These are phyloP conservation scores for Gallinago jamesoni DNA, from an alignment of 2,113 vertebrate species.

Conservation along the genomic window DNA sequence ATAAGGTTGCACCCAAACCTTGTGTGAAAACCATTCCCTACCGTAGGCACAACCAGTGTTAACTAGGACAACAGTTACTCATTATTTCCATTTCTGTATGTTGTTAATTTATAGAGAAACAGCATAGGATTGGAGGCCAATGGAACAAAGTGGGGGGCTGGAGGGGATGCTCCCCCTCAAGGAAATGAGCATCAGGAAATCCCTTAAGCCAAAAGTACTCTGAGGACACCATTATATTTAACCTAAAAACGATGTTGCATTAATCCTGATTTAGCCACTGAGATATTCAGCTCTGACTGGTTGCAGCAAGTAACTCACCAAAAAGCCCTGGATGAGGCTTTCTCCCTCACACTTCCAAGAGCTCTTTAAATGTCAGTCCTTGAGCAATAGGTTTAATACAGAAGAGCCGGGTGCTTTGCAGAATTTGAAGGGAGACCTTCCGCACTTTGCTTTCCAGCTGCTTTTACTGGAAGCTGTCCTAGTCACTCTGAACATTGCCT, in stretches of 20 bases:
- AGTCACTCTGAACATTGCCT: constrained; percentile 62
- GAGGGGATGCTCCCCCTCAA: background rate
- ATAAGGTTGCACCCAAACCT: background rate
- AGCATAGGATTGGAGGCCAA: background rate
- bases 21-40: background rate
- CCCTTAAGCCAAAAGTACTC: background rate
- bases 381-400: background rate
- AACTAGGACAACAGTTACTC: background rate
- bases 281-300: constrained; percentile 16
- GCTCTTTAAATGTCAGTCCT: background rate
- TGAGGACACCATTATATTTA: constrained; percentile 1
- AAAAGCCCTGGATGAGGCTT: background rate
- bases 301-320: constrained; percentile 11
- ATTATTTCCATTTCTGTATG: background rate
- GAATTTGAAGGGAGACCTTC: background rate
- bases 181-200: background rate
- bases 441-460: constrained; percentile 55
- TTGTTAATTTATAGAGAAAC: background rate
- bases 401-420: background rate
- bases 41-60: background rate
- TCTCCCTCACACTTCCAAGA: background rate
- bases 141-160: background rate
- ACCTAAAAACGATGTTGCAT: constrained; percentile 5
- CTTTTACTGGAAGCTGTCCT: constrained; percentile 35
- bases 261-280: background rate